Evolutionary conservation across 2,113 vertebrate genomes (phyloP).

Genomic region (Ochotona curzoniae): DNA sequence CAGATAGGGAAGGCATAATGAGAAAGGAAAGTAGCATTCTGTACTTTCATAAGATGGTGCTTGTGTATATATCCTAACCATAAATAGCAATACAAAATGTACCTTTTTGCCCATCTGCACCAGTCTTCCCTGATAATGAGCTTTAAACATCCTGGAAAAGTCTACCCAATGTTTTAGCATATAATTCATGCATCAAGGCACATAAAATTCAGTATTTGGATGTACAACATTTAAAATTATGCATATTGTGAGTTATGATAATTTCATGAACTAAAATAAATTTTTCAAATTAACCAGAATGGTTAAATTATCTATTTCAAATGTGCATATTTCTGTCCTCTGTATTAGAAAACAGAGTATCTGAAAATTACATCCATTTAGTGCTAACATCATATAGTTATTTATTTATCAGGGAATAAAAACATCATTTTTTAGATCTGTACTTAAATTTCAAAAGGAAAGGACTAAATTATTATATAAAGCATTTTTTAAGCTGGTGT

Average conservation of each 20-base stretch:
- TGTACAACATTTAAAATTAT: background rate
- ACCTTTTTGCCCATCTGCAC: background rate
- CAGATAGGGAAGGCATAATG: background rate
- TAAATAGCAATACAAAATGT: background rate
- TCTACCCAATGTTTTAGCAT: background rate
- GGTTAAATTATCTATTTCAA: background rate
- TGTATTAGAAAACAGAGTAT: background rate
- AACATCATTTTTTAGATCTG: background rate
- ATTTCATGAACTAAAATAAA: background rate
- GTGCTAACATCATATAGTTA: background rate
- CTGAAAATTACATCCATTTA: background rate
- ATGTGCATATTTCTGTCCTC: background rate
- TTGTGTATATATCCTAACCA: slow-evolving; percentile 42
- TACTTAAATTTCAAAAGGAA: background rate
- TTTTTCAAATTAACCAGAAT: background rate
- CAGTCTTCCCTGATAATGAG: background rate
- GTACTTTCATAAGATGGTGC: background rate
- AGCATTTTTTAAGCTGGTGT: background rate
- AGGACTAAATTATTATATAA: background rate
- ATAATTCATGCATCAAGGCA: background rate
- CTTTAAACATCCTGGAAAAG: slow-evolving; percentile 35
- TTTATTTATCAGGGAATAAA: background rate
- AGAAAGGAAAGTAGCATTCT: slow-evolving; percentile 10
- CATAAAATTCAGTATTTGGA: background rate
- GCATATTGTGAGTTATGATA: background rate